Evolutionary conservation across 2,888 invertebrate species (phyloP), one percentile per base, ranked within the genome.

Genomic region (Scaeva pyrastri): DNA sequence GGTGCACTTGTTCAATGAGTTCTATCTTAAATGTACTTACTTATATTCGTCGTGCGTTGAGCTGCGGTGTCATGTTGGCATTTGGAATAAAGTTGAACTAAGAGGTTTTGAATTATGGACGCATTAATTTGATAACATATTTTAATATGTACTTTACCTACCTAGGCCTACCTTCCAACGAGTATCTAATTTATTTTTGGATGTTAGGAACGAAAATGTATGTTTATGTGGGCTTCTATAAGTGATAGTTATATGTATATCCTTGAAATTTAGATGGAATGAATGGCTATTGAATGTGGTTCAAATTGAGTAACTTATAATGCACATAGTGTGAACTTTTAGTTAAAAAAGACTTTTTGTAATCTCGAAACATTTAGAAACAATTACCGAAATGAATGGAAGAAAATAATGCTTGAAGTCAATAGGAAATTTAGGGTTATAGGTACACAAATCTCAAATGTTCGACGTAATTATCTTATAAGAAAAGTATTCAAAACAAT

Each of bases 81-180:
- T 60, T 39, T 8, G 60, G 10, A 39, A 23, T 31, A 23, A 16
- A 21, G 39, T 72, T 39, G 39, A 56, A 64, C 14, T 31, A 66
- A n/a, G 39, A 58, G 19, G 26, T 36, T 26, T 70, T 80, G 55
- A 85, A 75, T 73, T 81, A 77, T 77, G 81, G 62, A n/a, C 70
- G 70, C 77, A 73, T 77, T 82, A 81, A 86, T 77, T 86, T 77
- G 86, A 81, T 86, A 86, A 77, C 86, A 82, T 74, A 82, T 81
- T 86, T 86, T 72, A 73, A 77, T 31, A 45, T 64, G 64, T 41
- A 1, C 3, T 0, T 48, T 14, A 14, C 12, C 48, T 6, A 31
- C 39, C 12, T 39, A 39, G 39, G 39, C 11, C 58, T 0, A 36
- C 31, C 31, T 31, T 31, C 31, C 31, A 7, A 31, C 31, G 6